Conservation (phyloP, 2,888 invertebrate species). For the Noctua janthina region DNA sequence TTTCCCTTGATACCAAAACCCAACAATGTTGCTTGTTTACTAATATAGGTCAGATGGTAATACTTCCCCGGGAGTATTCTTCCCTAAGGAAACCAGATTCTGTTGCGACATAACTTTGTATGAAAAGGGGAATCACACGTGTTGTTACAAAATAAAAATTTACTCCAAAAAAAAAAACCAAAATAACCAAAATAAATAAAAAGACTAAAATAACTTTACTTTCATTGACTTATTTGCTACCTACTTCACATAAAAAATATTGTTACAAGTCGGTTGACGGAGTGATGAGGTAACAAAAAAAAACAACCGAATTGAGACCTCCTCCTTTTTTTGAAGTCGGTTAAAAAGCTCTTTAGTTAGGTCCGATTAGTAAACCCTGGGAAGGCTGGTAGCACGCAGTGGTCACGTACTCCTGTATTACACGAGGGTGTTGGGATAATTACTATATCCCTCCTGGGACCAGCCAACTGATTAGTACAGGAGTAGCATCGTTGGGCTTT, state of each 20-base stretch:
- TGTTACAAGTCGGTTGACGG: too few relatives aligned
- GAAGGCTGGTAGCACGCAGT: neutral
- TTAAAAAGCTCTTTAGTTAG: neutral
- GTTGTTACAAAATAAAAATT: neutral
- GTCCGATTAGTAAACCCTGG: constrained; percentile 4
- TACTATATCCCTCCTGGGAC: neutral
- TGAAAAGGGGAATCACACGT: neutral
- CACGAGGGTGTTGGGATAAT: constrained; percentile 7
- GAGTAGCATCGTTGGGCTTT: neutral
- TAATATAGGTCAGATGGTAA: constrained; percentile 6
- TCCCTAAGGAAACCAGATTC: neutral
- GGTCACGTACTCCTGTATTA: constrained; percentile 5
- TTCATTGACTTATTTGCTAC: too few relatives aligned
- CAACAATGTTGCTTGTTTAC: constrained; percentile 13
- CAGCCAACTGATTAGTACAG: neutral
- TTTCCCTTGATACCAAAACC: constrained; percentile 14
- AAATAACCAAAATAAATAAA: too few relatives aligned
- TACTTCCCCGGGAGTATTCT: neutral
- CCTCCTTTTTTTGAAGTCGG: too few relatives aligned
- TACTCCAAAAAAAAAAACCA: too few relatives aligned
- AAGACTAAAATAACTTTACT: too few relatives aligned
- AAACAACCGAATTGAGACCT: too few relatives aligned
- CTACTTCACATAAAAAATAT: too few relatives aligned
- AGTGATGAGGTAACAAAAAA: too few relatives aligned
- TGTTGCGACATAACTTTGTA: neutral